Evolutionary conservation across 2,113 vertebrate genomes (phyloP).

Genomic region (Pampusana beccarii): DNA sequence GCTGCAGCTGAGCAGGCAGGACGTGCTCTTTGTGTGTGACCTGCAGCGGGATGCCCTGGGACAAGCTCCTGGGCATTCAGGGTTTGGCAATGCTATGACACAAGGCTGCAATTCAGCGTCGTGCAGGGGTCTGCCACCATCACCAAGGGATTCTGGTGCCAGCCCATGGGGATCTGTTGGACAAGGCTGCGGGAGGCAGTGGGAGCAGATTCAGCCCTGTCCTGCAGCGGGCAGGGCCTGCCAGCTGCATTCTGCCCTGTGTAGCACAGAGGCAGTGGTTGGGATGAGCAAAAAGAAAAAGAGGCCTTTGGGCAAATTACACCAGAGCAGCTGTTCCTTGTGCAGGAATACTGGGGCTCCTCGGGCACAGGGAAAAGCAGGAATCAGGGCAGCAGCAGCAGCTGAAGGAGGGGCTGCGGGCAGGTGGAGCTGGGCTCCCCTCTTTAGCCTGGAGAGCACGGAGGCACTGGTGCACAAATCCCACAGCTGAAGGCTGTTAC

Average conservation of each 20-base stretch:
- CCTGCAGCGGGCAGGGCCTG: no score
- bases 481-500: neutral
- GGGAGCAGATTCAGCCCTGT: neutral
- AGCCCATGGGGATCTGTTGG: accelerated
- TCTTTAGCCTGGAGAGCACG: neutral
- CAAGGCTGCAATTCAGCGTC: neutral
- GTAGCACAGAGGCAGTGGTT: neutral
- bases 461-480: neutral
- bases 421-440: neutral
- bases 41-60: neutral
- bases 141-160: neutral
- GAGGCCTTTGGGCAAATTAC: neutral
- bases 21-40: neutral
- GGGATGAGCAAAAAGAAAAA: neutral
- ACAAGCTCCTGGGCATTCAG: neutral
- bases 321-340: neutral
- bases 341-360: neutral
- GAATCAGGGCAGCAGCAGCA: neutral
- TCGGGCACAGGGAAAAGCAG: no score
- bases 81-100: no score
- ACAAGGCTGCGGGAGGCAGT: neutral
- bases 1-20: accelerated
- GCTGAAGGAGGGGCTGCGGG: accelerated
- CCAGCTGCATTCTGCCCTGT: neutral
- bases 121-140: neutral